Evolutionary conservation across 1,140 invertebrate genomes (phyloP), one percentile per base, ranked within the genome.

Genomic region (Dendroctonus ponderosae): DNA sequence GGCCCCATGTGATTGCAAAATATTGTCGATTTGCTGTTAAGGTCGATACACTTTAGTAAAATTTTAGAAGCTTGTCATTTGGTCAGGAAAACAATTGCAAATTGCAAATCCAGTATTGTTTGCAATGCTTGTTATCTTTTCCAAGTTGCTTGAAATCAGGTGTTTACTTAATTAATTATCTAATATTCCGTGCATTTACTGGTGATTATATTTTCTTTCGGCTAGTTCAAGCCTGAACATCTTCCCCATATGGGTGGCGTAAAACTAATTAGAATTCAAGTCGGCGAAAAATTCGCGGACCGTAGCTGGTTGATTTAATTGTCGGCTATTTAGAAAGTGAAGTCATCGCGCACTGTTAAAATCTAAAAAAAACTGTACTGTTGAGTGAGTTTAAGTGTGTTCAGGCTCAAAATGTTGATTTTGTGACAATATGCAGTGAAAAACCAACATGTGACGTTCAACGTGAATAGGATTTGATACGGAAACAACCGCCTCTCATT

Each of bases 261-360:
- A 58, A 53, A 62, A 62, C 40, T 62, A 62, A 40, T 62, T 62
- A 52, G 53, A 62, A 62, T 62, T 52, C 60, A 62, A 62, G 49
- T 53, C 60, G 40, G 15, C 39, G 44, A 12, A 39, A n/a, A n/a
- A 56, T 58, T 61, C 58, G 58, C 58, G 46, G 39, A 14, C 46
- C 37, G 58, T 2, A n/a, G 26, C 12, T n/a, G 52, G 9, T 59
- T 15, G 53, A 52, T 62, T 52, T 62, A 62, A 62, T 62, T 62
- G 50, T 62, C 57, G 3, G 60, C n/a, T 60, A 62, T 62, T 62
- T 62, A 62, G 60, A 62, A 53, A 62, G 60, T 53, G 60, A 53
- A 62, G 38, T 62, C 60, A 62, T 62, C 39, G 50, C 40, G 50
- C n/a, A 62, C 49, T 43, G 60, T 62, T 56, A 56, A 56, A 54